Percentiles rank a stretch among this genome's conserved stretches.
Evolutionary conservation across 1,140 invertebrate genomes (phyloP).

Genomic region (Drosophila sucinea): DNA sequence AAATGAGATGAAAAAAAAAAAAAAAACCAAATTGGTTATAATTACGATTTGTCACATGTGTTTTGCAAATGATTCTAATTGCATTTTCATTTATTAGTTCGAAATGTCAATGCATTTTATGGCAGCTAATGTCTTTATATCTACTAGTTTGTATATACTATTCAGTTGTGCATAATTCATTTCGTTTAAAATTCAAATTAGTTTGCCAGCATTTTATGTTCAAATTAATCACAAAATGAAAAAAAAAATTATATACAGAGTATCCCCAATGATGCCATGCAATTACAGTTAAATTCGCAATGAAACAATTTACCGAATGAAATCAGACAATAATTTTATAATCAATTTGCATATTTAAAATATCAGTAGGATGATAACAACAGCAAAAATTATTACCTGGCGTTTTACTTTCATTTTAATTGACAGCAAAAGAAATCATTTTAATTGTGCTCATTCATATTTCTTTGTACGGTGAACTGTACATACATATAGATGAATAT

Average conservation of each 20-base stretch:
- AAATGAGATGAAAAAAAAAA: not conserved
- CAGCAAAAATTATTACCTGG: constrained; percentile 44
- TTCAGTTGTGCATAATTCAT: constrained; percentile 60
- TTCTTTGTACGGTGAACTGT: constrained; percentile 19
- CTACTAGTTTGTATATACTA: constrained; percentile 15
- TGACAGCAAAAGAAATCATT: constrained; percentile 62
- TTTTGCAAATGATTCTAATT: constrained; percentile 7
- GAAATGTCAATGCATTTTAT: constrained; percentile 32
- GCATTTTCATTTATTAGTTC: constrained; percentile 24
- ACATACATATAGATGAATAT: constrained; percentile 7
- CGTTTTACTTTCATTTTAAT: constrained; percentile 68
- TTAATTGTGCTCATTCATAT: constrained; percentile 54
- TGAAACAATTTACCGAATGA: constrained; percentile 32
- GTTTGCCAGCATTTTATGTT: constrained; percentile 27
- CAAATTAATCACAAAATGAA: constrained; percentile 18
- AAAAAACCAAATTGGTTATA: not conserved
- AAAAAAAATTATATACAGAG: constrained; percentile 14
- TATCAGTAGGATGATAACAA: constrained; percentile 13
- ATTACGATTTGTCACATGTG: constrained; percentile 6
- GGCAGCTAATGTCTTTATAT: constrained; percentile 37
- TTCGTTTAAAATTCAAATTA: constrained; percentile 50
- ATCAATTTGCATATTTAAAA: constrained; percentile 13
- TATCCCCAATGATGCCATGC: constrained; percentile 41
- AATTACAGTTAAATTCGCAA: constrained; percentile 34
- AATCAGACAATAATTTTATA: constrained; percentile 21